Base-by-base conservation (phyloP, 2,797 vertebrate species). In the Betta splendens region DNA sequence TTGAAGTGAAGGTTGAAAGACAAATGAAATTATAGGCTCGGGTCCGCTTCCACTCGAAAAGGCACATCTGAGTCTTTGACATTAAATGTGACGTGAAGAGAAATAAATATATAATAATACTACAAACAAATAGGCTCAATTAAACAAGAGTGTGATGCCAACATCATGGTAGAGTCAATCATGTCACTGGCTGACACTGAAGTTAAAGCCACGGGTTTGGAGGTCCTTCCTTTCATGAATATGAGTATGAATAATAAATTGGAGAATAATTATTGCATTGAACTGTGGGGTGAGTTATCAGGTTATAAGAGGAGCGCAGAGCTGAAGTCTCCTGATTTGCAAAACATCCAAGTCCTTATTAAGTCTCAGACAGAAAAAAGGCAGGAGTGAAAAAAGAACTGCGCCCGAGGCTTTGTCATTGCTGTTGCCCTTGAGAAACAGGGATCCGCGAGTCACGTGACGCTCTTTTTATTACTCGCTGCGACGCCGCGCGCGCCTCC, bases 331-430 rank as follows among this genome's bases (percentile, higher is more conserved):
- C 56, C 38, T 28, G 52, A 74, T 81, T 78, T 83, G 28, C 54
- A 73, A 65, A 66, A 62, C 33, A 64, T 17, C 57, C 50, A 51
- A 67, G 57, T 69, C 49, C 50, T 47, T 62, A 66, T 67, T 70
- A 80, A 77, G 64, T 61, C 35, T 15, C 64, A 65, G 20, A 73
- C 43, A 55, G n/a, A n/a, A 53, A 73, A 64, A 77, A 46, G 55
- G 55, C 46, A 69, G 29, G 45, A 48, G 15, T 18, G 22, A 40
- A 52, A 64, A 55, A 42, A 39, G 15, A 72, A 46, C 53, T 48
- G 49, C 18, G 67, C 75, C 71, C 35, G 8, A 54, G 60, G 75
- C 69, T 72, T 64, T 77, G 69, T 84, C 77, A 85, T 86, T 87
- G 75, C 23, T 4, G 22, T 60, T 86, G 71, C 64, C 80, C 80